Base-by-base conservation (phyloP, 2,113 vertebrate genomes). In the Zosterops japonicus region DNA sequence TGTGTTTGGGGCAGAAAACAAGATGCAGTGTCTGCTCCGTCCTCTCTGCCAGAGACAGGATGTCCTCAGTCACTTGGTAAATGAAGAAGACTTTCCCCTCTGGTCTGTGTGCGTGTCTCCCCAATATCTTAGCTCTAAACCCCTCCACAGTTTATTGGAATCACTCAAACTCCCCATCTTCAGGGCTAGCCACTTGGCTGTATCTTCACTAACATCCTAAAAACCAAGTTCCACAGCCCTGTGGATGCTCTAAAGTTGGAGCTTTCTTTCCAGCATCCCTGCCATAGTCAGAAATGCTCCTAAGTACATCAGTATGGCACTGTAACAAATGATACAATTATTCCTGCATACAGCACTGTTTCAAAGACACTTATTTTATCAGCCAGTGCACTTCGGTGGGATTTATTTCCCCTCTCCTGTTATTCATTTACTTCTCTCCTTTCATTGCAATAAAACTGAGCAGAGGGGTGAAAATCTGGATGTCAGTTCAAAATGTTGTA, bases 291-390 rank as follows among this genome's bases (percentile, higher is more conserved):
- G 88, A 90, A 65, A 83, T 27, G 29, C 35, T 75, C 78, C 83
- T 87, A 69, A 93, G 71, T 94, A 80, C 64, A 89, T 90, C 75
- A 47, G 33, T 63, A 93, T 50, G 91, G 71, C 68, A 76, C 83
- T 96, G 42, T 95, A 96, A 93, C 76, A 97, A 96, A 96, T 63
- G 78, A n/a, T 44, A 67, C 83, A 90, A 96, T 97, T 95, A 89
- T 93, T 96, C 72, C 93, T 81, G 72, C 91, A 93, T 90, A 95
- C 93, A 65, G 42, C 67, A 59, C 71, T 82, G 84, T 94, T 96
- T 96, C 76, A 94, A 75, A 96, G 41, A 69, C 56, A 87, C 64
- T 93, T 81, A 90, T 63, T 95, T 96, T 90, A 96, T 95, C 92
- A 96, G n/a, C 49, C 83, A 84, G 44, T 69, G 61, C 56, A 65